phyloP scores from a whole-genome alignment of 2,113 vertebrate genomes.

The Cottus gobio region DNA sequence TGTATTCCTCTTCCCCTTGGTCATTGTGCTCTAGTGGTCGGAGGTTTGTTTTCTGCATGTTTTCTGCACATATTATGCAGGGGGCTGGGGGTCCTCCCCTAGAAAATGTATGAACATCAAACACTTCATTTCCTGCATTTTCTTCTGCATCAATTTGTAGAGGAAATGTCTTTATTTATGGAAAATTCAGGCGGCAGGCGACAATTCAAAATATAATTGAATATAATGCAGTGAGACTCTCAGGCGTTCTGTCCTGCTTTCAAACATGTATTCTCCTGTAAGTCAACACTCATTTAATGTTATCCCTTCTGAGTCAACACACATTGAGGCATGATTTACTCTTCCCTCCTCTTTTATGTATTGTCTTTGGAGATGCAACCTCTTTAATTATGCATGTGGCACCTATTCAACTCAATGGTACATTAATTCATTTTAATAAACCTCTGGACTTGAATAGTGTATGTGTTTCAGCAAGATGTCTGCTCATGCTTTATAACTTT shows the following conservation, averaged over 20 bases:
- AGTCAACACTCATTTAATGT: not conserved
- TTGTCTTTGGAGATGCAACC: not conserved
- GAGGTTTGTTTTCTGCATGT: not conserved
- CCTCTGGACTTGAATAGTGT: not conserved
- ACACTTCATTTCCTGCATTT: not conserved
- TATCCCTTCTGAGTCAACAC: not conserved
- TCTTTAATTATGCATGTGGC: not conserved
- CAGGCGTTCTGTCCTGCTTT: not conserved
- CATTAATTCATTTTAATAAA: not conserved
- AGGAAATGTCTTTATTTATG: not conserved
- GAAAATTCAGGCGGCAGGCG: not conserved
- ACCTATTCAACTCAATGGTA: not conserved
- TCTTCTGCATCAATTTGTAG: not conserved
- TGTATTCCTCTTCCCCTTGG: slow-evolving; percentile 25
- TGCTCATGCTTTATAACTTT: not conserved
- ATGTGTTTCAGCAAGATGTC: not conserved
- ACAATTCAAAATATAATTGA: not conserved
- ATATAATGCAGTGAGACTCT: not conserved
- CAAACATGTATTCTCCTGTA: not conserved
- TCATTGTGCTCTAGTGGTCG: not conserved
- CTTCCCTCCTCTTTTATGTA: not conserved
- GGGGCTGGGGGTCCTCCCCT: not conserved
- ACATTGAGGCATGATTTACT: not conserved
- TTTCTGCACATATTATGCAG: not conserved
- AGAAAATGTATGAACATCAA: not conserved